Evolutionary conservation across 2,888 invertebrate species (phyloP).

Genomic region (Acrobasis consociella): DNA sequence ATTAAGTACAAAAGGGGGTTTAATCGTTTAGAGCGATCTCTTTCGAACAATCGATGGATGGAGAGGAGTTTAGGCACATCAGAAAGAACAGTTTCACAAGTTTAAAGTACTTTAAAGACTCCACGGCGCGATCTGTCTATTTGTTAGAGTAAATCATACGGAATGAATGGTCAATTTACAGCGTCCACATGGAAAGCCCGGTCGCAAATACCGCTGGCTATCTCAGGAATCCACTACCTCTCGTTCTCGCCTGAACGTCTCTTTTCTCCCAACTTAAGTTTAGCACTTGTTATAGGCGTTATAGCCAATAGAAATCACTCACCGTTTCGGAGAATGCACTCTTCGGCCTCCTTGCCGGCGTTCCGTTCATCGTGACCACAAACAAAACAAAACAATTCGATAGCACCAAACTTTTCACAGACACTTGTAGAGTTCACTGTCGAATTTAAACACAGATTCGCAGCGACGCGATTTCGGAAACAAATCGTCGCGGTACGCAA

Average conservation of each 20-base stretch:
- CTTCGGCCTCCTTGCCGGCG: constrained; percentile 74
- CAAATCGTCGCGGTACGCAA: constrained; percentile 25
- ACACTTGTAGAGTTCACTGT: constrained; percentile 72
- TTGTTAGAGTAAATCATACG: constrained; percentile 24
- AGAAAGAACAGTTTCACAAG: no score
- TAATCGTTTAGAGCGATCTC: no score
- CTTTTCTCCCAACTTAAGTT: constrained; percentile 21
- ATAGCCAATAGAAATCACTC: constrained; percentile 39
- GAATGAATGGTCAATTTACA: constrained; percentile 28
- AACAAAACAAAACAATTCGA: constrained; percentile 64
- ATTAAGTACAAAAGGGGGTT: no score
- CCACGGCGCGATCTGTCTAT: background rate
- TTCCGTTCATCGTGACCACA: constrained; percentile 74
- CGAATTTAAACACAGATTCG: constrained; percentile 51
- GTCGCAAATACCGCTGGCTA: constrained; percentile 31
- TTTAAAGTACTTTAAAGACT: background rate
- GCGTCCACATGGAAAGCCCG: constrained; percentile 28
- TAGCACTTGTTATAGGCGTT: constrained; percentile 18
- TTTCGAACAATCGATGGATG: no score
- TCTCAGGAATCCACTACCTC: constrained; percentile 22
- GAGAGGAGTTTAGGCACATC: no score
- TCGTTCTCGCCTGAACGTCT: constrained; percentile 13
- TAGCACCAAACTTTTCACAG: constrained; percentile 73
- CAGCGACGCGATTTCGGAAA: constrained; percentile 17
- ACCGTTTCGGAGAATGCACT: constrained; percentile 78